These are phyloP conservation scores for Salvator merianae DNA, from an alignment of 2,113 vertebrate species.

Conservation along the genomic window DNA sequence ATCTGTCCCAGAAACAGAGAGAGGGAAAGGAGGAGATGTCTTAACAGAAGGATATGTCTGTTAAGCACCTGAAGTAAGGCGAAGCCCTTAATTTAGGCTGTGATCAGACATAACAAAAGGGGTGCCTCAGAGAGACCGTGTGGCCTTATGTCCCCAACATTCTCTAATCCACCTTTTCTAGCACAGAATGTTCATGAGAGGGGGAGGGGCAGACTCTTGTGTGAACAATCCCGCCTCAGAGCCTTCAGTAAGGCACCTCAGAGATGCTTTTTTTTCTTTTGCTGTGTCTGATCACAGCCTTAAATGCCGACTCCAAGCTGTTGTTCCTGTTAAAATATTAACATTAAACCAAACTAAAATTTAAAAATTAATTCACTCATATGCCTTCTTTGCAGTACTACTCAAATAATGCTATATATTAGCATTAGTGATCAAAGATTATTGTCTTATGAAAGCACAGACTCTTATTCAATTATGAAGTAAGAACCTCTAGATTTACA, in stretches of 20 bases:
- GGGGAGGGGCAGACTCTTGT: no score
- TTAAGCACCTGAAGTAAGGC: not conserved
- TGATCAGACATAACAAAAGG: no score
- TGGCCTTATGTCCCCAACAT: no score
- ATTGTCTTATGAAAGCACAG: not conserved
- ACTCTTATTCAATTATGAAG: not conserved
- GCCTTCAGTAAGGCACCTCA: no score
- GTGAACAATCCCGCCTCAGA: no score
- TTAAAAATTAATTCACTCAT: not conserved
- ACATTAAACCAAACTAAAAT: not conserved
- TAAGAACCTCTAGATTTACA: not conserved
- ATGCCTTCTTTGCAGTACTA: not conserved
- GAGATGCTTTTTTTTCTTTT: not conserved
- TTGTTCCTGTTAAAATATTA: not conserved
- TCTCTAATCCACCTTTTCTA: no score
- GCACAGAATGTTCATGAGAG: no score
- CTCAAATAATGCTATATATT: not conserved
- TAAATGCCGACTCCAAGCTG: not conserved
- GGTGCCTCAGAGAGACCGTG: no score
- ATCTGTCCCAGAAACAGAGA: slow-evolving; percentile 68
- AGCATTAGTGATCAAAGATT: not conserved
- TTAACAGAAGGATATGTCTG: not conserved
- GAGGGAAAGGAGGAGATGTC: accelerated
- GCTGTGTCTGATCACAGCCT: not conserved
- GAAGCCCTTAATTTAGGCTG: no score